Base-by-base conservation (phyloP, 2,113 vertebrate genomes). In the Lanius ludovicianus region DNA sequence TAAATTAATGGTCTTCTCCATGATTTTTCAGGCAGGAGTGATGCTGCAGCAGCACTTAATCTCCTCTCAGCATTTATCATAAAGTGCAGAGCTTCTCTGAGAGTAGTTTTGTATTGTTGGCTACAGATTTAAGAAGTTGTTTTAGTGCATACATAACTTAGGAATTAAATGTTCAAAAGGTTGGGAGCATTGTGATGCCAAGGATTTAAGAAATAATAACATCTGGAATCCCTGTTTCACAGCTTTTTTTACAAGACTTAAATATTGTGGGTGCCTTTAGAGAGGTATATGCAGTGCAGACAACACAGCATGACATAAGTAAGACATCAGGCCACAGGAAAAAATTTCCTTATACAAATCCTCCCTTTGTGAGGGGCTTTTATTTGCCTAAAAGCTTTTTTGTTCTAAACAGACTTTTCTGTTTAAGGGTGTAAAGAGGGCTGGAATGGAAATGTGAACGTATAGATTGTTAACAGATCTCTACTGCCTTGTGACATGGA, bases 1-100 rank as follows among this genome's bases (percentile, higher is more conserved):
- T 93, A 97, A 97, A 93, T 90, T 77, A 90, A 50, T 19, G 78
- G 42, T 94, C 97, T 97, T 94, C 53, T 93, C 91, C 87, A 33
- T 94, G 89, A 84, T 75, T 96, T 98, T 97, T 90, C 57, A 93
- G 75, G 83, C 94, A 41, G 56, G 84, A 93, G 85, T 65, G 87
- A 89, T 92, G 37, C 90, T 90, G 70, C 60, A 80, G 55, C 42
- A 49, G 55, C 41, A 52, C n/a, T 96, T 98, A 93, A 96, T 97
- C 74, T 96, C 85, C 50, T 96, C 37, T 25, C 83, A 94, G 74
- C 80, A 79, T 93, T 96, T 96, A 92, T 95, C 91, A 70, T 94
- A 70, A 94, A 97, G 86, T 86, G 21, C 84, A 92, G 71, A 37
- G 52, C 27, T 88, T 95, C 93, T 95, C 87, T 87, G 63, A 92